Conservation (phyloP, 2,888 invertebrate species). For the Leptogaster cylindrica region DNA sequence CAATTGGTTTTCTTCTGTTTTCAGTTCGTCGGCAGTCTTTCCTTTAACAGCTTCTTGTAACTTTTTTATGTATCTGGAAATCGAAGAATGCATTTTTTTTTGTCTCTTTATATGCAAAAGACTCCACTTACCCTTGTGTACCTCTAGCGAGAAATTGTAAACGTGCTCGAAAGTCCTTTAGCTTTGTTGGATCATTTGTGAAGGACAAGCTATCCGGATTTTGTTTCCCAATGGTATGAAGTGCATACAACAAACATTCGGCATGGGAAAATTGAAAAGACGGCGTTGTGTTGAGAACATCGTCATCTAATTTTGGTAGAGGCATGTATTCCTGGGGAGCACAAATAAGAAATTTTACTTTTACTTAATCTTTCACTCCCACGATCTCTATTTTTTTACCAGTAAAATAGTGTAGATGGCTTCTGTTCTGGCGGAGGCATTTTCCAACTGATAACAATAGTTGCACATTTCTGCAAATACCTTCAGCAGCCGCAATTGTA, state of each 20-base stretch:
- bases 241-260: conserved; percentile 83
- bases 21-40: conserved; percentile 74
- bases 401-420: conserved; percentile 79
- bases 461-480: conserved; percentile 85
- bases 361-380: background rate
- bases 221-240: conserved; percentile 79
- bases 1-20: conserved; percentile 79
- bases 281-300: conserved; percentile 70
- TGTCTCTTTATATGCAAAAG: background rate
- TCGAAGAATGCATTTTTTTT: background rate
- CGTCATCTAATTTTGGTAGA: conserved; percentile 76
- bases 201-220: conserved; percentile 77
- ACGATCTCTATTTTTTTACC: conserved; percentile 64
- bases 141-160: conserved; percentile 92
- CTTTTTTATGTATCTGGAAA: conserved; percentile 59
- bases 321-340: conserved; percentile 94
- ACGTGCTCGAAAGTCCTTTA: conserved; percentile 86
- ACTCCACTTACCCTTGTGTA: conserved; percentile 74
- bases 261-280: conserved; percentile 91
- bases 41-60: conserved; percentile 66
- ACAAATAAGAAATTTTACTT: conserved; percentile 47
- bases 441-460: conserved; percentile 77
- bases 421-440: conserved; percentile 75
- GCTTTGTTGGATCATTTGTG: conserved; percentile 71
- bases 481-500: conserved; percentile 81